Evolutionary conservation across 53 echinoderm and acorn worm genomes (phyloP).

Genomic region (Temnopleurus reevesii): DNA sequence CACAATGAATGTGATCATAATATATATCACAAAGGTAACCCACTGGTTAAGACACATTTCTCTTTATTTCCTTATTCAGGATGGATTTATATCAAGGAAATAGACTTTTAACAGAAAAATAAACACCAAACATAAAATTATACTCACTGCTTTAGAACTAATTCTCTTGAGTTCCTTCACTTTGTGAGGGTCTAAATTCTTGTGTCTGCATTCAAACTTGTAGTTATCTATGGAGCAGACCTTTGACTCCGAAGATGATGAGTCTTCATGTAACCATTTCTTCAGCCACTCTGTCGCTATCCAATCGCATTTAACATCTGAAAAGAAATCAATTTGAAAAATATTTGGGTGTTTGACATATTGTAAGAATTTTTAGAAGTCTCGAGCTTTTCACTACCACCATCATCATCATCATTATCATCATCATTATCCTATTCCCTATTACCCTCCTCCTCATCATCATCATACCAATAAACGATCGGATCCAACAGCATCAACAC

Average conservation of each 20-base stretch:
- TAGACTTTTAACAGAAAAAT: no score
- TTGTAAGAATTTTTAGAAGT: no score
- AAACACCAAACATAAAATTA: no score
- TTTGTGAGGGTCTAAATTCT: slow-evolving; percentile 80
- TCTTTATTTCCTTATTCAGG: no score
- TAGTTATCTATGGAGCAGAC: neutral
- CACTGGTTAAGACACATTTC: no score
- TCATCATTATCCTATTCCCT: neutral
- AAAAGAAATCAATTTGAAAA: neutral
- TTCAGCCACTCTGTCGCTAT: slow-evolving; percentile 86
- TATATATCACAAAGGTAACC: no score
- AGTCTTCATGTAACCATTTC: slow-evolving; percentile 73
- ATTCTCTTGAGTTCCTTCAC: slow-evolving; percentile 84
- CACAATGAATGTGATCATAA: no score
- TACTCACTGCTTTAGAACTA: slow-evolving; percentile 79
- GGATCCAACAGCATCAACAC: no score
- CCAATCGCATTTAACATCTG: slow-evolving; percentile 77
- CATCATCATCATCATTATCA: neutral
- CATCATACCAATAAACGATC: neutral
- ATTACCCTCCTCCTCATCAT: no score
- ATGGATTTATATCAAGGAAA: no score
- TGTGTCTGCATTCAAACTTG: slow-evolving; percentile 76
- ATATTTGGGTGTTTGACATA: neutral
- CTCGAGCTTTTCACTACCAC: neutral
- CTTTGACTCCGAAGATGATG: slow-evolving; percentile 37